phyloP scores from a whole-genome alignment of 2,113 vertebrate species.

The Nyctibius bracteatus region DNA sequence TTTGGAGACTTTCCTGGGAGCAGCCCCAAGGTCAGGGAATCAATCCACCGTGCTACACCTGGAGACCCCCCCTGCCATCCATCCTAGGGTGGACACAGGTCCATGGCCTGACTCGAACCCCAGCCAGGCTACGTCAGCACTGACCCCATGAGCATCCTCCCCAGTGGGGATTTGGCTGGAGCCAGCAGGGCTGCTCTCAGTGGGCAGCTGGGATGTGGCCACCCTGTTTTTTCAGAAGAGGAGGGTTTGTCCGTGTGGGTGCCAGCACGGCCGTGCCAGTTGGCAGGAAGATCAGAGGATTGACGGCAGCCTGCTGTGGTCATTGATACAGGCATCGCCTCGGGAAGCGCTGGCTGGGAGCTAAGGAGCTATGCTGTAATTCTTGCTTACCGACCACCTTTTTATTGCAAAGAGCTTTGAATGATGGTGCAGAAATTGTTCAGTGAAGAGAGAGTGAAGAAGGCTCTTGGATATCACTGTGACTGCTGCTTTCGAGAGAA shows the following conservation, averaged over 20 bases:
- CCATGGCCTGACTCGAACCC: background rate
- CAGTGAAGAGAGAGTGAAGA: constrained; percentile 10
- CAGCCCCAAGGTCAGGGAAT: background rate
- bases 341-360: background rate
- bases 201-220: background rate
- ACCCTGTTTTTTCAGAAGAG: background rate
- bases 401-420: constrained; percentile 9
- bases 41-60: background rate
- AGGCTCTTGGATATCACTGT: background rate
- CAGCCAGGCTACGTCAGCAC: fast-evolving
- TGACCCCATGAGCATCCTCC: fast-evolving
- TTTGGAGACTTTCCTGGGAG: background rate
- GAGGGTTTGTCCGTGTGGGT: background rate
- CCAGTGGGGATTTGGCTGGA: background rate
- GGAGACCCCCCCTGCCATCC: background rate
- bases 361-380: background rate
- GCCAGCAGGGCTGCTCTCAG: background rate
- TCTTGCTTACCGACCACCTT: background rate
- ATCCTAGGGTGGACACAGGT: background rate
- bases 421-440: constrained; percentile 23
- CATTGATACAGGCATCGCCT: background rate
- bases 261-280: background rate
- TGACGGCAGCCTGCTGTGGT: background rate
- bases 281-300: background rate
- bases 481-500: constrained; percentile 35